Evolutionary conservation across 2,888 invertebrate species (phyloP).

Genomic region (Gisinianus flammeolus): DNA sequence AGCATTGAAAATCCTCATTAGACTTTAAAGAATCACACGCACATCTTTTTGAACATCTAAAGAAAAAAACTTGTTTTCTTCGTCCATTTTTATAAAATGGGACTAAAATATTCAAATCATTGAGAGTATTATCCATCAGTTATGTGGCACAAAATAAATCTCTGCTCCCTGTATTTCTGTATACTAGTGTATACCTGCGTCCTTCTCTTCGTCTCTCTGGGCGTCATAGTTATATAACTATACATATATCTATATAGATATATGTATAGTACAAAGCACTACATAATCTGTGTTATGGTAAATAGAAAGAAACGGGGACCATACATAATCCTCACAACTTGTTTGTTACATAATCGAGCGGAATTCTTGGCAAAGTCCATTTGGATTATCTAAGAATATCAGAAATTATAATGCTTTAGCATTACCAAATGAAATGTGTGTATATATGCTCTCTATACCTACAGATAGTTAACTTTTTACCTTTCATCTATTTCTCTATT

Average conservation of each 20-base stretch:
- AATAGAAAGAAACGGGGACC: too few relatives aligned
- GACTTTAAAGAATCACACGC: neutral
- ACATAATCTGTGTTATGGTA: neutral
- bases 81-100: too few relatives aligned
- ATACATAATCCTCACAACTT: neutral
- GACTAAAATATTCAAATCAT: too few relatives aligned
- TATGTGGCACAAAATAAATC: too few relatives aligned
- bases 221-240: neutral
- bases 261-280: neutral
- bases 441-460: too few relatives aligned
- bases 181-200: neutral
- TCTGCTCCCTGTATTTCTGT: too few relatives aligned
- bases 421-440: too few relatives aligned
- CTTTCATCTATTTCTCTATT: too few relatives aligned
- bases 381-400: too few relatives aligned
- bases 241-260: neutral
- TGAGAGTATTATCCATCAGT: too few relatives aligned
- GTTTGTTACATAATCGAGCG: neutral
- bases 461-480: too few relatives aligned
- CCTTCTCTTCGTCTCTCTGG: neutral
- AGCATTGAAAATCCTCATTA: neutral
- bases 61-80: neutral
- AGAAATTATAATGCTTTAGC: too few relatives aligned
- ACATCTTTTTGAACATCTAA: neutral
- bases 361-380: neutral